Conservation (phyloP, 1,140 invertebrate genomes). For the Steinernema khuongi region DNA sequence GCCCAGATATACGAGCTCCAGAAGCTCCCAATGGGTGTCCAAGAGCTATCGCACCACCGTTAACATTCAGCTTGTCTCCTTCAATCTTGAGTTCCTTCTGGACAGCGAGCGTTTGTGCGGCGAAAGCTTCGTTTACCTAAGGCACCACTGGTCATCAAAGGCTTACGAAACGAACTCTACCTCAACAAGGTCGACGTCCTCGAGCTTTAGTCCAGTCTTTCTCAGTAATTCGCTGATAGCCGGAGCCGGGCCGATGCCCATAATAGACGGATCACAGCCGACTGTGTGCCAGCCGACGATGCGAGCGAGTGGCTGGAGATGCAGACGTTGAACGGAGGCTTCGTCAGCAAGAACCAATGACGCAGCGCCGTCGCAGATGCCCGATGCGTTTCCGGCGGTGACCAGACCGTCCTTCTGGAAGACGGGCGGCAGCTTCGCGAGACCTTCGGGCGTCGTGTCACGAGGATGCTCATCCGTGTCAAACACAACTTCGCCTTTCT, state of each 20-base stretch:
- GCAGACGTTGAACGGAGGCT: conserved; percentile 74
- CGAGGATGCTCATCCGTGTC: conserved; percentile 85
- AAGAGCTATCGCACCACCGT: conserved; percentile 90
- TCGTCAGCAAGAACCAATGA: conserved; percentile 80
- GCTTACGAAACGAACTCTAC: not conserved
- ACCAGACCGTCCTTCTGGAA: conserved; percentile 94
- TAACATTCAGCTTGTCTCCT: conserved; percentile 82
- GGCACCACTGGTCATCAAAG: not conserved
- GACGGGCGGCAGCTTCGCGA: conserved; percentile 75
- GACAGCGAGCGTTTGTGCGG: conserved; percentile 80
- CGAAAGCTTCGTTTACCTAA: conserved; percentile 88
- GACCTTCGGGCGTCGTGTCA: conserved; percentile 74
- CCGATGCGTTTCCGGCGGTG: conserved; percentile 89
- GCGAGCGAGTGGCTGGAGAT: conserved; percentile 67
- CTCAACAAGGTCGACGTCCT: conserved; percentile 86
- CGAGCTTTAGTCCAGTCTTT: conserved; percentile 68
- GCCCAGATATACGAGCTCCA: conserved; percentile 83
- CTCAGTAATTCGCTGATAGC: conserved; percentile 79
- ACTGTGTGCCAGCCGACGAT: conserved; percentile 62
- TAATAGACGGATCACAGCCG: conserved; percentile 63
- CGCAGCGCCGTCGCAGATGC: conserved; percentile 89
- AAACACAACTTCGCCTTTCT: conserved; percentile 65
- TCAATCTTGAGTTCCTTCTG: conserved; percentile 77
- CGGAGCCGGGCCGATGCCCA: conserved; percentile 79
- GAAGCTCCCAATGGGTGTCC: conserved; percentile 92